phyloP scores from a whole-genome alignment of 2,797 vertebrate genomes.

The Onychomys torridus region DNA sequence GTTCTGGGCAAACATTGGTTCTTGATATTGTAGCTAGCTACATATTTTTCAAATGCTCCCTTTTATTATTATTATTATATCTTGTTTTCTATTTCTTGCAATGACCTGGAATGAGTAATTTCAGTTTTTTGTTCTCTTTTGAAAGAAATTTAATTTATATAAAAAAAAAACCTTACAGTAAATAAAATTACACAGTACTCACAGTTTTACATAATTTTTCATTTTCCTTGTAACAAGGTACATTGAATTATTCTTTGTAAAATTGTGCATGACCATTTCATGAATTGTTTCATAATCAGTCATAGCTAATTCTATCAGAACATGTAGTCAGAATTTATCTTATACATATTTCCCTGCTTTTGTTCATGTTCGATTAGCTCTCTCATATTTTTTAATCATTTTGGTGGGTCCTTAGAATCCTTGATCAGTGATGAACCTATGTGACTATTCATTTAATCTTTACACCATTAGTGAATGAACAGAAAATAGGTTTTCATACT shows the following conservation, averaged over 20 bases:
- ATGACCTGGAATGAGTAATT: not conserved
- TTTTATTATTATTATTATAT: not conserved
- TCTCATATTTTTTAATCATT: conserved; percentile 26
- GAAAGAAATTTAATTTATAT: not conserved
- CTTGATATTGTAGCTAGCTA: not conserved
- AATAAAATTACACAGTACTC: conserved; percentile 14
- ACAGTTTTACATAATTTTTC: conserved; percentile 46
- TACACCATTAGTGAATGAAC: not conserved
- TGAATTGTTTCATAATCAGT: conserved; percentile 46
- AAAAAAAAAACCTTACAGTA: conserved; percentile 17
- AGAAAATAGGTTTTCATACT: conserved; percentile 44
- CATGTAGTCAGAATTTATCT: not conserved
- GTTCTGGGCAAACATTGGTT: conserved; percentile 5
- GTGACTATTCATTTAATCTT: not conserved
- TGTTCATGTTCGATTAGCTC: not conserved
- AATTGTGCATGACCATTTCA: conserved; percentile 18
- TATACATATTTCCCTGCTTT: not conserved
- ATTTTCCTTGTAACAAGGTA: conserved; percentile 17
- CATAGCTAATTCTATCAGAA: conserved; percentile 16
- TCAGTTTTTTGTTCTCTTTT: conserved; percentile 10
- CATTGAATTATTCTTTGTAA: conserved; percentile 42
- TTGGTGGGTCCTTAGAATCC: conserved; percentile 9
- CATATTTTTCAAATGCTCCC: not conserved
- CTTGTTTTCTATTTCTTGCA: conserved; percentile 27
- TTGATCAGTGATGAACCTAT: not conserved